Base-by-base conservation (phyloP, 2,113 vertebrate species). In the Meleagris gallopavo region DNA sequence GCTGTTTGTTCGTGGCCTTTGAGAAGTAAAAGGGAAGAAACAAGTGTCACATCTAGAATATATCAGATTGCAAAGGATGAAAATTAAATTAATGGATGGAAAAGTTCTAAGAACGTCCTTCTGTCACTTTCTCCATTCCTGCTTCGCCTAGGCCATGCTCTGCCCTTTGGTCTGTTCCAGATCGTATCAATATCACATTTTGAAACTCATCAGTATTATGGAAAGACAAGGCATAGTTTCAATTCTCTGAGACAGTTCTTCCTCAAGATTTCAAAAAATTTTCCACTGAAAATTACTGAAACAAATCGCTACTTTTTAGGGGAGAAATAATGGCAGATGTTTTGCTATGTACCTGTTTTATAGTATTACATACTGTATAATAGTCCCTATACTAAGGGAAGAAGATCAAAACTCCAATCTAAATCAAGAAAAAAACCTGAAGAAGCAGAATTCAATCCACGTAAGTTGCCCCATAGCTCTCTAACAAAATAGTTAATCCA, bases 1-100 rank as follows among this genome's bases (percentile, higher is more conserved):
- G 72, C 46, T 77, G 20, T 67, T 89, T 76, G 55, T 11, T 69
- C 41, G 7, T 15, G 50, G 73, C 60, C 71, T 14, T 71, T 43
- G 50, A 83, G 75, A 88, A 76, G 65, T 24, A 80, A 58, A 94
- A 74, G 29, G 50, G 77, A 88, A 79, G 67, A 58, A 92, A 75
- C 15, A 43, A 80, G 45, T 11, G 41, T 38, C 36, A 66, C 18
- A 27, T 62, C 21, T 43, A 57, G 30, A 72, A 32, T 16, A 13
- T 18, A 5, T 62, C 22, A 73, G 66, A 62, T 5, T 66, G 82
- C 67, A 71, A 70, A 89, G 64, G 27, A 46, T 17, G 55, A 70
- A 87, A 24, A 46, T 36, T 36, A 83, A 64, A 76, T 91, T 24
- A 87, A 43, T 4, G 50, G 74, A 45, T 41, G 9, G 24, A 38